Conservation (phyloP, 2,113 vertebrate species). For the Orientallactaga bullata region DNA sequence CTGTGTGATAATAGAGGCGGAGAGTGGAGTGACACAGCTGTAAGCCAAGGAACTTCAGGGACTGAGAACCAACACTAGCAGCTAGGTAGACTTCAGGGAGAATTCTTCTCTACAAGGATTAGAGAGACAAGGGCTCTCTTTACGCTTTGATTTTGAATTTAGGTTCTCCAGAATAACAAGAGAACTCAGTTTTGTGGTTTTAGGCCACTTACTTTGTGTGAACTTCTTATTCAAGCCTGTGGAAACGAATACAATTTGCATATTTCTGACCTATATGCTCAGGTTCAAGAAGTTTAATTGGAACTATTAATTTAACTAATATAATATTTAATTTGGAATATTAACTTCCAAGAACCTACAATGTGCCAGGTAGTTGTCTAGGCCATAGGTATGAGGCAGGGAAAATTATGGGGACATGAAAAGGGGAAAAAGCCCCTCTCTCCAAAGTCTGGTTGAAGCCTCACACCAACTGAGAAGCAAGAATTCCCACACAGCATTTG, state of each 20-base stretch:
- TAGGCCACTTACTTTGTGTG: no score
- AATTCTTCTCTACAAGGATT: neutral
- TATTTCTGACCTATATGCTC: neutral
- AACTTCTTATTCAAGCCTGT: neutral
- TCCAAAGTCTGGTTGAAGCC: no score
- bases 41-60: neutral
- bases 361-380: neutral
- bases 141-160: neutral
- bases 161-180: neutral
- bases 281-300: neutral
- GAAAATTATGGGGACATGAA: no score
- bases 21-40: neutral
- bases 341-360: neutral
- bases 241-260: neutral
- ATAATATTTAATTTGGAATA: neutral
- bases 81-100: neutral
- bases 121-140: neutral
- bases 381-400: neutral
- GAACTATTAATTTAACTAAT: neutral
- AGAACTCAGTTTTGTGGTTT: neutral
- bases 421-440: no score
- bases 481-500: no score
- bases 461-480: no score
- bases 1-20: neutral
- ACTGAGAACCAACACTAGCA: neutral